A percentile compares a stretch with the other conserved stretches of the same genome.
phyloP scores from a whole-genome alignment of 2,113 vertebrate species.

The Dasyurus viverrinus region DNA sequence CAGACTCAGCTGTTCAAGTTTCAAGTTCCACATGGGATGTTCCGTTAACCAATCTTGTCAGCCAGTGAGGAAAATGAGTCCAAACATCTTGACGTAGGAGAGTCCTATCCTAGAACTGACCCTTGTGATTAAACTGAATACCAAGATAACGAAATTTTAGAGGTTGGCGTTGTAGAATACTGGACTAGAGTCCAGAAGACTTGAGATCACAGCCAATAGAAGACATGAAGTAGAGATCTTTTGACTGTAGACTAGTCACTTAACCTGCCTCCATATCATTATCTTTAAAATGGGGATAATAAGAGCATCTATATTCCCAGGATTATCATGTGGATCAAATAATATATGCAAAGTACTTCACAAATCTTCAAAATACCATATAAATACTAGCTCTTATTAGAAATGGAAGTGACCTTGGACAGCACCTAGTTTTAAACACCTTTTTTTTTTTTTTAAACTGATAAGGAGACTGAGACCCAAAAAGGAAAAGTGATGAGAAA shows the following conservation, averaged over 20 bases:
- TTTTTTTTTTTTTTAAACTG: not conserved
- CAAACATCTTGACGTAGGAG: not conserved
- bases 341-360: not conserved
- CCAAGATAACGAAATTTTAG: not conserved
- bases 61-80: not conserved
- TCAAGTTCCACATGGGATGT: accelerated
- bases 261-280: not conserved
- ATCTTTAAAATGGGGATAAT: not conserved
- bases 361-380: not conserved
- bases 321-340: not conserved
- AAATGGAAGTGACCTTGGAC: not conserved
- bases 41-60: not conserved
- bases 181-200: not conserved
- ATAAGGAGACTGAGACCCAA: not conserved
- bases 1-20: not conserved
- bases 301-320: not conserved
- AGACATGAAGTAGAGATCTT: not conserved
- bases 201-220: not conserved
- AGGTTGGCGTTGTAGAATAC: not conserved
- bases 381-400: too few relatives aligned
- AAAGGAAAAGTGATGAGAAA: not conserved
- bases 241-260: not conserved
- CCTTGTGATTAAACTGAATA: not conserved
- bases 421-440: not conserved
- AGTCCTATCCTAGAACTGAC: not conserved